Conservation (phyloP, 2,113 vertebrate genomes). For the Leptocoma aspasia region DNA sequence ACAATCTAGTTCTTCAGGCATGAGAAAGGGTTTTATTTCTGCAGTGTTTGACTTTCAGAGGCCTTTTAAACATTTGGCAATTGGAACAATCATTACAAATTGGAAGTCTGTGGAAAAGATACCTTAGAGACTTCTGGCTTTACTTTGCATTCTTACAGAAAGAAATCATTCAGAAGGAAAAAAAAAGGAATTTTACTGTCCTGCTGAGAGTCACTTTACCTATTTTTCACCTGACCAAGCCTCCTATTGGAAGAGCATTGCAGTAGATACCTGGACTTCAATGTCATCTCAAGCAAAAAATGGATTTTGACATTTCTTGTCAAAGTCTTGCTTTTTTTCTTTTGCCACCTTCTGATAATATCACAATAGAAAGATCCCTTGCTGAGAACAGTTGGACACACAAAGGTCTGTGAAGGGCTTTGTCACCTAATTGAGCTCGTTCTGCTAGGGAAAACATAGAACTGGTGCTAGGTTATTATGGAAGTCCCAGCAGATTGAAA, state of each 20-base stretch:
- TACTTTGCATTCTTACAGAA: conserved; percentile 40
- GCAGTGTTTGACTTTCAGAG: conserved; percentile 9
- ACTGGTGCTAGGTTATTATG: background rate
- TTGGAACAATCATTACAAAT: conserved; percentile 22
- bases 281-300: background rate
- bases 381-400: background rate
- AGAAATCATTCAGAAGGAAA: background rate
- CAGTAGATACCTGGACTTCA: background rate
- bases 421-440: background rate
- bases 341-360: background rate
- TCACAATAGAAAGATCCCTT: background rate
- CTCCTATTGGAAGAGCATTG: conserved; percentile 1
- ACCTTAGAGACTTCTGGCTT: conserved; percentile 52
- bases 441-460: background rate
- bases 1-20: background rate
- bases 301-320: background rate
- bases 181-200: conserved; percentile 26
- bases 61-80: conserved; percentile 49
- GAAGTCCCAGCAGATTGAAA: background rate
- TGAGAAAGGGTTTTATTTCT: conserved; percentile 25
- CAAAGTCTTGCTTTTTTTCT: background rate
- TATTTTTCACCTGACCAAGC: background rate
- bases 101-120: conserved; percentile 58
- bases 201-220: conserved; percentile 27
- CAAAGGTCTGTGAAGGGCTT: background rate